Conservation (phyloP, 2,113 vertebrate species). For the Cercopithecus mona region DNA sequence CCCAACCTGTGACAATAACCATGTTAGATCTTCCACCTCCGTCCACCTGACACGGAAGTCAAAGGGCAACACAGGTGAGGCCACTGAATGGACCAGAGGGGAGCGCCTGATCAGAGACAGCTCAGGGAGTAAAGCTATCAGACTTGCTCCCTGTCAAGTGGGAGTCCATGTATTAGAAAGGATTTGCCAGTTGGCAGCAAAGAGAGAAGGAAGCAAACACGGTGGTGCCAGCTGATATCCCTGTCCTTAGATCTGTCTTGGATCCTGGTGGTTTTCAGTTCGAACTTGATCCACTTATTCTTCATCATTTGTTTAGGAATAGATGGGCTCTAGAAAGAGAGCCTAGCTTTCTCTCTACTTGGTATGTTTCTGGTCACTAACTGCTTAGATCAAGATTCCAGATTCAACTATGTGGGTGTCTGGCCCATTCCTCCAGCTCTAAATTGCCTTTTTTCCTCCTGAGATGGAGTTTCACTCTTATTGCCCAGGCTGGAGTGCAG, state of each 20-base stretch:
- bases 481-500: too few relatives aligned
- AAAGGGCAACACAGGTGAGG: not conserved
- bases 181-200: not conserved
- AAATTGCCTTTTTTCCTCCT: not conserved
- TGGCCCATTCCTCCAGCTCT: not conserved
- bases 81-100: not conserved
- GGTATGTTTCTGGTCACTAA: not conserved
- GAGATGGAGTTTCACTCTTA: too few relatives aligned
- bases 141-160: not conserved
- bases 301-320: not conserved
- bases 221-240: not conserved
- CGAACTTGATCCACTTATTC: not conserved
- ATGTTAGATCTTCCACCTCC: not conserved
- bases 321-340: not conserved
- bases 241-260: not conserved
- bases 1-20: not conserved
- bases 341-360: not conserved
- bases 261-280: not conserved
- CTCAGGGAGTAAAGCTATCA: not conserved
- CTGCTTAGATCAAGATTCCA: not conserved
- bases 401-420: not conserved
- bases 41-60: not conserved
- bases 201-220: not conserved
- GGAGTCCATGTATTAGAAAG: not conserved
- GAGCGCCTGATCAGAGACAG: not conserved